Evolutionary conservation across 2,797 vertebrate species (phyloP).

Genomic region (Tragopan temminckii): DNA sequence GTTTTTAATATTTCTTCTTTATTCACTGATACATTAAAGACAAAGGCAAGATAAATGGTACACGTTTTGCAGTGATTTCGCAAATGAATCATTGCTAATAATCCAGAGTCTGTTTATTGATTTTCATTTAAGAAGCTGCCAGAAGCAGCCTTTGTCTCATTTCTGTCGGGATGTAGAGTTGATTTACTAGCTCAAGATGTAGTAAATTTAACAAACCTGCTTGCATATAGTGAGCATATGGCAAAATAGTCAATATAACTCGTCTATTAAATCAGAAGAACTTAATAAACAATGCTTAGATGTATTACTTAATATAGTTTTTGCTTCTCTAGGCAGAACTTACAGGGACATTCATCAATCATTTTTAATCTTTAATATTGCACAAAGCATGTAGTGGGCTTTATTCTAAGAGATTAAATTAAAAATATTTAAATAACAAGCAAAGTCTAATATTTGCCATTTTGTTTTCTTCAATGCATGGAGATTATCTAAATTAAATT

Average conservation of each 20-base stretch:
- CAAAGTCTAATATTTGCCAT: not conserved
- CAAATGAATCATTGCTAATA: constrained; percentile 53
- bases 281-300: constrained; percentile 1
- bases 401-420: not conserved
- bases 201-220: constrained; percentile 62
- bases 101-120: constrained; percentile 35
- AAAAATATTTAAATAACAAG: not conserved
- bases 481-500: constrained; percentile 21
- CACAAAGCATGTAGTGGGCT: not conserved
- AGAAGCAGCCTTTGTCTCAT: constrained; percentile 24
- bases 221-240: constrained; percentile 36
- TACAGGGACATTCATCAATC: constrained; percentile 19
- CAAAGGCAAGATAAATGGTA: not conserved
- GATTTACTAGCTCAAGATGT: constrained; percentile 37
- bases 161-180: constrained; percentile 16
- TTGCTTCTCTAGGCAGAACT: constrained; percentile 33
- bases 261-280: constrained; percentile 4
- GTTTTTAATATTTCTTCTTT: not conserved
- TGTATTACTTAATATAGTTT: not conserved
- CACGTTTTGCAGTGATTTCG: not conserved
- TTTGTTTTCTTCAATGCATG: not conserved
- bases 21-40: not conserved
- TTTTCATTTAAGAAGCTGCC: constrained; percentile 39
- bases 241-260: constrained; percentile 5
- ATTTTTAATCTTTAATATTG: not conserved